Evolutionary conservation across 2,888 invertebrate species (phyloP).

Genomic region (Cordilura impudica): DNA sequence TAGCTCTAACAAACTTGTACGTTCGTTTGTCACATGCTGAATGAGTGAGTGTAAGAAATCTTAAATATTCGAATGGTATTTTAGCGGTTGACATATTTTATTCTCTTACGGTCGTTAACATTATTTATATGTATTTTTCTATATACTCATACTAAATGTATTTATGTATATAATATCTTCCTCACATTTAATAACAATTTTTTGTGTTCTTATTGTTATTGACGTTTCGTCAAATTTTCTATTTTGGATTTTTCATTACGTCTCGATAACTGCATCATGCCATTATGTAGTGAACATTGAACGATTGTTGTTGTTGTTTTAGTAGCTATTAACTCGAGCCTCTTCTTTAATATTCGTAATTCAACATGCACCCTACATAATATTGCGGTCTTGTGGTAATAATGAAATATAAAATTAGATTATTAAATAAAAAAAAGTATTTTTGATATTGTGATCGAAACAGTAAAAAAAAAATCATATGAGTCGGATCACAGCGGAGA

Average conservation of each 20-base stretch:
- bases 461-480: too few species aligned
- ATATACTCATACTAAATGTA: not conserved
- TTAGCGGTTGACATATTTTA: not conserved
- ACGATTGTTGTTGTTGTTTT: not conserved
- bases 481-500: too few species aligned
- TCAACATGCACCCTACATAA: not conserved
- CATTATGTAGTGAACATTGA: conserved; percentile 60
- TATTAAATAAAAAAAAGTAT: too few species aligned
- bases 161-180: conserved; percentile 14
- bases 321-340: conserved; percentile 1
- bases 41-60: not conserved
- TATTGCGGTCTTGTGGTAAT: not conserved
- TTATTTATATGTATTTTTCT: conserved; percentile 34
- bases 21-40: not conserved
- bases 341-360: not conserved
- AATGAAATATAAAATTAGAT: too few species aligned
- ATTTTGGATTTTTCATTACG: conserved; percentile 3
- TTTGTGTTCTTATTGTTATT: conserved; percentile 13
- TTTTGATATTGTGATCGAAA: too few species aligned
- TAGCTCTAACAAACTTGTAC: not conserved
- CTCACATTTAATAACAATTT: conserved; percentile 45
- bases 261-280: conserved; percentile 55
- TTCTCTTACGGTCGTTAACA: conserved; percentile 54
- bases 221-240: conserved; percentile 10
- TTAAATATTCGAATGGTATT: not conserved